Conservation (phyloP, 2,113 vertebrate genomes). For the Polypterus senegalus region DNA sequence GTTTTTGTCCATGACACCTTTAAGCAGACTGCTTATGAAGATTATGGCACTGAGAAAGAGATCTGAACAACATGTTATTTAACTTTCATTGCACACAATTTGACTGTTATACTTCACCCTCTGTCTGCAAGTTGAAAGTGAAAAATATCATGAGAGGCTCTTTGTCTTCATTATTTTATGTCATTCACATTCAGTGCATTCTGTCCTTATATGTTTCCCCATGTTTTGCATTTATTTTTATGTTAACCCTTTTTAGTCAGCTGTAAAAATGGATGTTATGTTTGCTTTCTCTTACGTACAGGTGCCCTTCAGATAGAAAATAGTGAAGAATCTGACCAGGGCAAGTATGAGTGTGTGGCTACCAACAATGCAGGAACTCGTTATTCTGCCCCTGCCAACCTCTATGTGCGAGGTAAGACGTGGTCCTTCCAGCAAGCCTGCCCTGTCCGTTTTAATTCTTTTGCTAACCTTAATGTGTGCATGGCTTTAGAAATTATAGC, state of each 20-base stretch:
- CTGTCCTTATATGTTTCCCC: not conserved
- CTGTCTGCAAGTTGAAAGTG: constrained; percentile 3
- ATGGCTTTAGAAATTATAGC: too few relatives aligned
- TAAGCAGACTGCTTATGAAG: too few relatives aligned
- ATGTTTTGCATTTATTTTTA: not conserved
- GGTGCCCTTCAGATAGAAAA: constrained; percentile 95
- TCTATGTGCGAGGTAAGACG: constrained; percentile 89
- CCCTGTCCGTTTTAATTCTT: too few relatives aligned
- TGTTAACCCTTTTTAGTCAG: not conserved
- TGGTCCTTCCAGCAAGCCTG: constrained; percentile 1
- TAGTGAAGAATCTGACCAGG: constrained; percentile 95
- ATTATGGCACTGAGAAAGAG: too few relatives aligned
- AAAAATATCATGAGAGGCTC: not conserved
- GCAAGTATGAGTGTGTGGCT: constrained; percentile 95
- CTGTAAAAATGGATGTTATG: constrained; percentile 16
- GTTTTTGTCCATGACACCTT: too few relatives aligned
- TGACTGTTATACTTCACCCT: not conserved
- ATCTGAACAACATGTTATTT: not conserved
- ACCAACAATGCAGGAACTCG: constrained; percentile 89
- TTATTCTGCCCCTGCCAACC: constrained; percentile 90
- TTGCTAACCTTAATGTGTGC: too few relatives aligned
- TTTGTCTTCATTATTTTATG: not conserved
- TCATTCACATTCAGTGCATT: not conserved
- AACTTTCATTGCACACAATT: not conserved
- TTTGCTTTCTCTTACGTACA: constrained; percentile 43